These are phyloP conservation scores for Epirrhoe tristata DNA, from an alignment of 2,888 invertebrate genomes.

Conservation along the genomic window DNA sequence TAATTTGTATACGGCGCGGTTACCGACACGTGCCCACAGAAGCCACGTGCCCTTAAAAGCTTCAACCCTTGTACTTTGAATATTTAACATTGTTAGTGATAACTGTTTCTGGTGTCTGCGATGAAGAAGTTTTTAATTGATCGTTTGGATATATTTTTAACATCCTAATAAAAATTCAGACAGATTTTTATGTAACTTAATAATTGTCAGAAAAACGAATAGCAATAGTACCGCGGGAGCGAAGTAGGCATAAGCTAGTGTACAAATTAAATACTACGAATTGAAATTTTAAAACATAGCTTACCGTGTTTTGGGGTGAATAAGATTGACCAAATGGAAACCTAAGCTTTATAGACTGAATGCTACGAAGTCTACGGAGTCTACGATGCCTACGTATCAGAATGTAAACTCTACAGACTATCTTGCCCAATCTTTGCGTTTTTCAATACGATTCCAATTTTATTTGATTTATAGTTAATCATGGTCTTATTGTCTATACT, in stretches of 20 bases:
- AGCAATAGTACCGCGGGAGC: no score
- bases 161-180: neutral
- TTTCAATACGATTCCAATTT: no score
- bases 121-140: slow-evolving; percentile 15
- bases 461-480: no score
- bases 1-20: slow-evolving; percentile 79
- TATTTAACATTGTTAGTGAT: slow-evolving; percentile 47
- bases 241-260: no score
- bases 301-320: no score
- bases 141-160: neutral
- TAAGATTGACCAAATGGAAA: no score
- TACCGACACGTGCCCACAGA: slow-evolving; percentile 69
- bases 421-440: neutral
- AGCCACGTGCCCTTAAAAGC: slow-evolving; percentile 65
- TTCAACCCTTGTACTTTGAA: slow-evolving; percentile 49
- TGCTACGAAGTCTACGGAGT: neutral
- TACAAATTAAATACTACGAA: no score
- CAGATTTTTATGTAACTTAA: no score
- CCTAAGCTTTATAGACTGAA: neutral
- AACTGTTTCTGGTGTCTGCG: slow-evolving; percentile 29
- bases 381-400: neutral
- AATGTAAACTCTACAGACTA: neutral
- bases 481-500: no score
- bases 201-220: no score
- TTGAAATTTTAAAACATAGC: no score